A percentile compares a stretch with the other conserved stretches of the same genome.
Conservation (phyloP, 2,888 invertebrate species). For the Catocala fraxini region DNA sequence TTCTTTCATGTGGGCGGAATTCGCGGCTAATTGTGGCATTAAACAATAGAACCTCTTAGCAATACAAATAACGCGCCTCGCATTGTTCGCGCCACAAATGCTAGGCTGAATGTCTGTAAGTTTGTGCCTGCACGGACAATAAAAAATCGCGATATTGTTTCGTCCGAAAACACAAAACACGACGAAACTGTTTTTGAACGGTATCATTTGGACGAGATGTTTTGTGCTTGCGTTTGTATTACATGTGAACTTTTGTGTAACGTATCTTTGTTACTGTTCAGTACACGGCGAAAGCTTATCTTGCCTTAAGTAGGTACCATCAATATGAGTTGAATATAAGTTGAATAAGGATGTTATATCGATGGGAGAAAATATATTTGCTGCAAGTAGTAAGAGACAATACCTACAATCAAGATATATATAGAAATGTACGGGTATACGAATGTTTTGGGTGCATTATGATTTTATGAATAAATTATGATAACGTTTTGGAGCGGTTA, state of each 20-base stretch:
- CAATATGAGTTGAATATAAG: no score
- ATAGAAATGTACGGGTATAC: no score
- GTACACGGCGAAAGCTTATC: no score
- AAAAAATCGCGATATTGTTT: slow-evolving; percentile 54
- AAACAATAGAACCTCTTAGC: slow-evolving; percentile 87
- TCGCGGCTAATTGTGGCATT: slow-evolving; percentile 84
- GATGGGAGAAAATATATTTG: no score
- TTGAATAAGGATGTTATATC: no score
- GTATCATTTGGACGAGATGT: slow-evolving; percentile 46
- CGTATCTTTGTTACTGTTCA: not conserved
- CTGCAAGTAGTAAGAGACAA: no score
- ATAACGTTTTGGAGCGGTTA: no score
- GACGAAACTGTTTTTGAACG: slow-evolving; percentile 52
- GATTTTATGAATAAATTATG: no score
- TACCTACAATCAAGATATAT: no score
- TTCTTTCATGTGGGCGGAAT: slow-evolving; percentile 81
- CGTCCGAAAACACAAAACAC: slow-evolving; percentile 46
- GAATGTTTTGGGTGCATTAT: no score
- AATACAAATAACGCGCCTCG: slow-evolving; percentile 69
- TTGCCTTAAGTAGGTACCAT: no score
- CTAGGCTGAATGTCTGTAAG: slow-evolving; percentile 55
- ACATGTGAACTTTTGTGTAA: slow-evolving; percentile 32
- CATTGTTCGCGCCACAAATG: slow-evolving; percentile 62
- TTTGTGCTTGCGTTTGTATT: slow-evolving; percentile 29
- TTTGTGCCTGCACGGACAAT: slow-evolving; percentile 50